phyloP scores from a whole-genome alignment of 1,140 invertebrate genomes.

The Cydia amplana region DNA sequence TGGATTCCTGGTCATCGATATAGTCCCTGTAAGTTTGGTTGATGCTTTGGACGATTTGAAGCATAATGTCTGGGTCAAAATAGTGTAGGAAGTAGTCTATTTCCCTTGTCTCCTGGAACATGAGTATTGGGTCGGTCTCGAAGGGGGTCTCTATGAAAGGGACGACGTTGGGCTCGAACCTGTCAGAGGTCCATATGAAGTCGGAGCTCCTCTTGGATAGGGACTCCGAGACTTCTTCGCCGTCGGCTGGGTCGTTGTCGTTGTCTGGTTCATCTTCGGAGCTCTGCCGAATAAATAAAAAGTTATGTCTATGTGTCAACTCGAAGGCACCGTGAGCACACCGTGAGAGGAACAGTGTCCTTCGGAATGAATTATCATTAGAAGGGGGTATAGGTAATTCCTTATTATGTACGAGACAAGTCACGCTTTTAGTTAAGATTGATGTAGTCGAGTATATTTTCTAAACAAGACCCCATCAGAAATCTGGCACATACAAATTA shows the following conservation, averaged over 20 bases:
- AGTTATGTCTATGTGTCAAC: no score
- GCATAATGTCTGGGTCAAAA: slow-evolving; percentile 8
- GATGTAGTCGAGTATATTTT: neutral
- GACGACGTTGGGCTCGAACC: slow-evolving; percentile 20
- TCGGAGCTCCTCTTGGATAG: neutral
- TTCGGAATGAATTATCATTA: no score
- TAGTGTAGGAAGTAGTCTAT: slow-evolving; percentile 27
- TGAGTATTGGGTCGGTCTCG: slow-evolving; percentile 8
- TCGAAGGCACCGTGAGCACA: no score
- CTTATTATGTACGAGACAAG: no score
- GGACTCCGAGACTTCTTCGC: neutral
- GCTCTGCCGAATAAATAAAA: neutral
- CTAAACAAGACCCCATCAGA: neutral
- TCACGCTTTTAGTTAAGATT: no score
- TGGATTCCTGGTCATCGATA: neutral
- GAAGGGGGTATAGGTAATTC: no score
- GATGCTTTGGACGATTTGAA: slow-evolving; percentile 21
- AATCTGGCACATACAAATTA: no score
- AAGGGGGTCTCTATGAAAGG: neutral
- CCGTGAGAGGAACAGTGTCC: no score
- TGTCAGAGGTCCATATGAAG: slow-evolving; percentile 17
- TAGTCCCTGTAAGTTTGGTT: slow-evolving; percentile 24
- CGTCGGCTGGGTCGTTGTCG: neutral
- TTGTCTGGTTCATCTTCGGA: slow-evolving; percentile 26
- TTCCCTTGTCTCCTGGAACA: neutral